A percentile compares a stretch with the other conserved stretches of the same genome.
Evolutionary conservation across 2,888 invertebrate species (phyloP).

Genomic region (Subacronicta megacephala): DNA sequence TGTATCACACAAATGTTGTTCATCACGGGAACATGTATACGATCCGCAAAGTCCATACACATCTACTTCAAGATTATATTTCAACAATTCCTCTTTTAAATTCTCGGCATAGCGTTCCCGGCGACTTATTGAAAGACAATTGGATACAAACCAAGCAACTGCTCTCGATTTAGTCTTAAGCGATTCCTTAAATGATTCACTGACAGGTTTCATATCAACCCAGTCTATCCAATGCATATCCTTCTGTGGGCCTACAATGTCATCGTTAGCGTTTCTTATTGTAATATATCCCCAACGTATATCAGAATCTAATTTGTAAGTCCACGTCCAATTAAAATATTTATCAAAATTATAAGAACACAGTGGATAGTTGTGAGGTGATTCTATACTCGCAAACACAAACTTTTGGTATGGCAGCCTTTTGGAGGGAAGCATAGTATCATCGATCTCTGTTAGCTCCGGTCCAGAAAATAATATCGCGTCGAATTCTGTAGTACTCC

Average conservation of each 20-base stretch:
- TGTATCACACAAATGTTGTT: constrained; percentile 58
- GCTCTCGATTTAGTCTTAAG: constrained; percentile 62
- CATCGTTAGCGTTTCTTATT: constrained; percentile 66
- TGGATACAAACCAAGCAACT: constrained; percentile 69
- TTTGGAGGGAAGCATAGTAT: constrained; percentile 53
- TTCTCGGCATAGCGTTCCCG: constrained; percentile 46
- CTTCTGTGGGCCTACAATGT: constrained; percentile 70
- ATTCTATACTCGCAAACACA: constrained; percentile 75
- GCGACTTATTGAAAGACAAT: constrained; percentile 42
- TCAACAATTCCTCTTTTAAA: constrained; percentile 44
- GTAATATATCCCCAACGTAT: constrained; percentile 75
- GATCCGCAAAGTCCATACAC: constrained; percentile 59
- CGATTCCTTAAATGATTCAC: constrained; percentile 57
- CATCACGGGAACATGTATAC: constrained; percentile 45
- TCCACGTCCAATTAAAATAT: constrained; percentile 84
- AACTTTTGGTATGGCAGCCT: constrained; percentile 74
- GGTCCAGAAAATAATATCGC: constrained; percentile 74
- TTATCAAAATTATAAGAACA: constrained; percentile 65
- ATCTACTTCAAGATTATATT: constrained; percentile 49
- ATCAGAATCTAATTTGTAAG: constrained; percentile 75
- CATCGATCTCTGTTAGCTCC: constrained; percentile 53
- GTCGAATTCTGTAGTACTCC: constrained; percentile 70
- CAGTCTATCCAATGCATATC: constrained; percentile 73
- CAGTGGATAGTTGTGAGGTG: constrained; percentile 71
- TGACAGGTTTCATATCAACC: constrained; percentile 64